These are phyloP conservation scores for Trichogramma pretiosum DNA, from an alignment of 1,140 invertebrate species.

Conservation along the genomic window DNA sequence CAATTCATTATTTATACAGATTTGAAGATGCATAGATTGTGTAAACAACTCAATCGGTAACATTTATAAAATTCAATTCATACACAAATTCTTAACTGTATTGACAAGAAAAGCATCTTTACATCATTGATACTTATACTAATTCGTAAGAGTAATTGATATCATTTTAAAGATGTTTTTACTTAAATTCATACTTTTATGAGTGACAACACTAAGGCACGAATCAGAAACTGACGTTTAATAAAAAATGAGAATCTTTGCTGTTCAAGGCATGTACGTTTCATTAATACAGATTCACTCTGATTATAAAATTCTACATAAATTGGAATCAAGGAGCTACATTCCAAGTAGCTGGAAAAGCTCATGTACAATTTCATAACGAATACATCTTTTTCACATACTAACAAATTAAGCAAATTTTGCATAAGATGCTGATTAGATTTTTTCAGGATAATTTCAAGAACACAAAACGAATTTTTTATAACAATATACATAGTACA, in stretches of 20 bases:
- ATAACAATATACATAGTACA: slow-evolving; percentile 14
- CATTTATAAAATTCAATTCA: not conserved
- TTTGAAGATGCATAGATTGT: not conserved
- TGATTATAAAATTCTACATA: slow-evolving; percentile 5
- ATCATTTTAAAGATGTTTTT: not conserved
- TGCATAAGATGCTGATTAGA: not conserved
- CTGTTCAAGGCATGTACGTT: slow-evolving; percentile 9
- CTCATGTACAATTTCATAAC: slow-evolving; percentile 6
- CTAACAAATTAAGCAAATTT: not conserved
- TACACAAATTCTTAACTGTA: not conserved
- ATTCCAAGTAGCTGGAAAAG: slow-evolving; percentile 12
- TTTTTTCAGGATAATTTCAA: not conserved
- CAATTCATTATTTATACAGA: too few relatives aligned
- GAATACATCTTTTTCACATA: slow-evolving; percentile 1
- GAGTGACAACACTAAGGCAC: slow-evolving; percentile 11
- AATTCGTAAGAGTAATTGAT: not conserved
- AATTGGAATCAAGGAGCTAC: slow-evolving; percentile 10
- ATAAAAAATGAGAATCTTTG: slow-evolving; percentile 12
- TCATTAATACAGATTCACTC: not conserved
- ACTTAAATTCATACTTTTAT: slow-evolving; percentile 5
- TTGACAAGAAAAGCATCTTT: not conserved
- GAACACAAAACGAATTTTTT: slow-evolving; percentile 8
- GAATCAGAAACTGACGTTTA: slow-evolving; percentile 4
- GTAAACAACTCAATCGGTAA: not conserved
- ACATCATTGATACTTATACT: not conserved